Evolutionary conservation across 2,797 vertebrate genomes (phyloP).

Genomic region (Serranus cabrilla): DNA sequence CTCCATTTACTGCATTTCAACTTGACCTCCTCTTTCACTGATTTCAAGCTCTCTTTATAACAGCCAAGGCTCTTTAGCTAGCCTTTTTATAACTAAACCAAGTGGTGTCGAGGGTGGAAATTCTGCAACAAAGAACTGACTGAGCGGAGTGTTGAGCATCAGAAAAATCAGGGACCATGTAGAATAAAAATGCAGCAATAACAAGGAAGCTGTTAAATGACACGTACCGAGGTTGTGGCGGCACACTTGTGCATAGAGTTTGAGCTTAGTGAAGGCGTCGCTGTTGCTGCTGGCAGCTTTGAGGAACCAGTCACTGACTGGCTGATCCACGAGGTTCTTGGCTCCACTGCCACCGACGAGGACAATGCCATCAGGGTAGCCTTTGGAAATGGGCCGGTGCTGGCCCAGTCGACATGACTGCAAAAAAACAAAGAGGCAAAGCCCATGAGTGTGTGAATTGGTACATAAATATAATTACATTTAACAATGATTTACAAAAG

Average conservation of each 20-base stretch:
- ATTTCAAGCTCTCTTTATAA: conserved; percentile 51
- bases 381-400: conserved; percentile 97
- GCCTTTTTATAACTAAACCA: conserved; percentile 41
- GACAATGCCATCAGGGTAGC: conserved; percentile 96
- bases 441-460: not conserved
- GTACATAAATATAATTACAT: not conserved
- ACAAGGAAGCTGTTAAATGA: not conserved
- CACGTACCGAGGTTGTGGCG: conserved; percentile 94
- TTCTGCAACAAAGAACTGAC: conserved; percentile 19
- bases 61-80: conserved; percentile 42
- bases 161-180: not conserved
- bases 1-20: conserved; percentile 32
- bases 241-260: conserved; percentile 99
- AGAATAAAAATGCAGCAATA: not conserved
- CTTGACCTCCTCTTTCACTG: conserved; percentile 32
- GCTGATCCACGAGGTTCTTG: conserved; percentile 92
- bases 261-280: conserved; percentile 95
- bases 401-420: conserved; percentile 97
- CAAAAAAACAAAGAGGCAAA: conserved; percentile 24
- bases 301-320: conserved; percentile 97
- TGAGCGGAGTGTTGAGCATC: not conserved
- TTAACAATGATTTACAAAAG: not conserved
- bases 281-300: conserved; percentile 91
- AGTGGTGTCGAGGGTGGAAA: conserved; percentile 34
- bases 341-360: conserved; percentile 91